Evolutionary conservation across 2,797 vertebrate genomes (phyloP), one percentile per base, ranked within the genome.

Genomic region (Petrocephalus sullivani): DNA sequence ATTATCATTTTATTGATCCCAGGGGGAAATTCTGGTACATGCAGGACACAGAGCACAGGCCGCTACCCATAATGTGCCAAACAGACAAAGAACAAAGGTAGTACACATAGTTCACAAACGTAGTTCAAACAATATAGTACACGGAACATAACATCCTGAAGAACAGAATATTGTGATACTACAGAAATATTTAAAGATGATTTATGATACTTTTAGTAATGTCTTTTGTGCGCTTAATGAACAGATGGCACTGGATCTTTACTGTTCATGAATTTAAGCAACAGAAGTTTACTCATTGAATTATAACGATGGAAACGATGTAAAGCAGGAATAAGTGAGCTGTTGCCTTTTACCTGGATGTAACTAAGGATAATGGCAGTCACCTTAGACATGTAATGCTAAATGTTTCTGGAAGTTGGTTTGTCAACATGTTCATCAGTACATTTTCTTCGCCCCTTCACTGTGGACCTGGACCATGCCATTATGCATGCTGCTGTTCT

Each of bases 401-500:
- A 57, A 33, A 37, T 85, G 54, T 85, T 85, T 85, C 54, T 85
- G 54, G 23, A 85, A 85, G 16, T 12, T 84, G 49, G 51, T 84
- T 21, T 84, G 81, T 84, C 10, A 83, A 51, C 23, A 85, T 57
- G 21, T 58, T 4, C 84, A 85, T 85, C 41, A 23, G 9, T 28
- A 28, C 49, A 84, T 84, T 78, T 86, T 60, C 86, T 41, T 41
- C 60, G 16, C 54, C 33, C 84, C 41, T 19, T 37, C 19, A 41
- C 23, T 87, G 33, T 67, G 19, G 21, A 41, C 41, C 60, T 28
- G n/a, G 19, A 49, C 21, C 28, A 28, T 19, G 60, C 23, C 54
- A 58, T 86, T 93, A 21, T 95, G 95, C 96, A 96, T 95, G 94
- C 89, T 1, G 9, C 9, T 89, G 53, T 88, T 88, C 60, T 89